Evolutionary conservation across 2,113 vertebrate species (phyloP), one percentile per base, ranked within the genome.

Genomic region (Vanacampus margaritifer): DNA sequence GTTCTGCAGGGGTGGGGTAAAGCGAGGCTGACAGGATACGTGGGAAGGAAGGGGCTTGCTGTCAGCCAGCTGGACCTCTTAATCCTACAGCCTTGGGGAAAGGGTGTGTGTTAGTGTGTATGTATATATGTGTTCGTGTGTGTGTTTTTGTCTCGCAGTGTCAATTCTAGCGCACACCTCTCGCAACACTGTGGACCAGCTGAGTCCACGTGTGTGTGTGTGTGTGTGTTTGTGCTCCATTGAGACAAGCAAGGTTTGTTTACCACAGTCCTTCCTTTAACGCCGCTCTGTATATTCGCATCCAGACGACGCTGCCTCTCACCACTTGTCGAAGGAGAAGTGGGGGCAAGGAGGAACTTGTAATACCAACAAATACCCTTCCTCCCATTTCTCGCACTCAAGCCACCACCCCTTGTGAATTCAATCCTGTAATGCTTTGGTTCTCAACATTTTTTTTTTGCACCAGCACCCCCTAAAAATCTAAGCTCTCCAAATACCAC

Each of bases 1-100:
- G 73, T 71, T 79, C 80, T 62, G 56, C 12, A 24, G 71, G 39
- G 54, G 69, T 8, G 67, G 8, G 60, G 46, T 61, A 54, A 48
- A 19, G 21, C 66, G 57, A 64, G 76, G 68, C 5, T 45, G 67
- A 84, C 83, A 79, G 86, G 80, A 84, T 88, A 90, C 80, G 87
- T 91, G 89, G 91, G 89, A 91, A 90, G 90, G 90, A 91, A 89
- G 82, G 60, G 85, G 86, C 88, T 91, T 87, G 88, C 91, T 91
- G 91, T 91, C 91, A 92, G 89, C 88, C 89, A 92, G 90, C 90
- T 91, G 90, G 91, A 91, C 91, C 90, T 90, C 90, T 91, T 93
- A 91, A 93, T 93, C 91, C 91, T 74, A 90, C 88, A 89, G 89
- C 90, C 89, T 89, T 89, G 82, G 87, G 91, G 91, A 90, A 86